Evolutionary conservation across 1,140 invertebrate species (phyloP).

Genomic region (Rhizoglyphus robini): DNA sequence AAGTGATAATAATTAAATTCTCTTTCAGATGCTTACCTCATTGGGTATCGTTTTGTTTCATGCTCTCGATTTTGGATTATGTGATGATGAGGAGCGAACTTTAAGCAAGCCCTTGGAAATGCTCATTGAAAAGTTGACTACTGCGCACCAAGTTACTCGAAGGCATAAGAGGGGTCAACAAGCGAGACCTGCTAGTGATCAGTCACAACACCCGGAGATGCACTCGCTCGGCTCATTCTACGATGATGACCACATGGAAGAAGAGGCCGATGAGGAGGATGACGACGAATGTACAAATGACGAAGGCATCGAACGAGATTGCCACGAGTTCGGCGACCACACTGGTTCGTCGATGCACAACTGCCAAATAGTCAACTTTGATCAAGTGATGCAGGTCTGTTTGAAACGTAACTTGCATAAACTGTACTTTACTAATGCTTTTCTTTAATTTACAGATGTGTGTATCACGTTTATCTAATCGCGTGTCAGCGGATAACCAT

Average conservation of each 20-base stretch:
- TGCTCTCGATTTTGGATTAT: conserved; percentile 70
- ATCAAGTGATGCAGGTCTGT: conserved; percentile 11
- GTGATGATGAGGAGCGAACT: conserved; percentile 64
- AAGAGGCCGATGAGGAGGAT: conserved; percentile 73
- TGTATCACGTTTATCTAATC: conserved; percentile 45
- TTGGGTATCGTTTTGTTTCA: conserved; percentile 67
- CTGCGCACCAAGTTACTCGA: conserved; percentile 12
- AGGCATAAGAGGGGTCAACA: background rate
- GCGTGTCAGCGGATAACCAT: conserved; percentile 54
- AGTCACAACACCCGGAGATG: background rate
- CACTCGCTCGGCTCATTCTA: background rate
- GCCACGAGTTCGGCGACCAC: conserved; percentile 49
- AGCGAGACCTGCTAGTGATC: background rate
- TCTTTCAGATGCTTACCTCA: conserved; percentile 52
- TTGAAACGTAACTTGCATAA: background rate
- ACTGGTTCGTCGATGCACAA: background rate
- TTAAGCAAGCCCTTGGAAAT: conserved; percentile 68
- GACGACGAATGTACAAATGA: conserved; percentile 54
- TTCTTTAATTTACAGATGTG: conserved; percentile 44
- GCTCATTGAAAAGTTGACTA: conserved; percentile 45
- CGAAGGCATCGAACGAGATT: conserved; percentile 76
- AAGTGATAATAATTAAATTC: no score
- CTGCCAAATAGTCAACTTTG: conserved; percentile 10
- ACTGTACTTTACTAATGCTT: background rate
- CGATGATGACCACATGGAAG: background rate